These are phyloP conservation scores for Catamblyrhynchus diadema DNA, from an alignment of 2,797 vertebrate genomes.

Conservation along the genomic window DNA sequence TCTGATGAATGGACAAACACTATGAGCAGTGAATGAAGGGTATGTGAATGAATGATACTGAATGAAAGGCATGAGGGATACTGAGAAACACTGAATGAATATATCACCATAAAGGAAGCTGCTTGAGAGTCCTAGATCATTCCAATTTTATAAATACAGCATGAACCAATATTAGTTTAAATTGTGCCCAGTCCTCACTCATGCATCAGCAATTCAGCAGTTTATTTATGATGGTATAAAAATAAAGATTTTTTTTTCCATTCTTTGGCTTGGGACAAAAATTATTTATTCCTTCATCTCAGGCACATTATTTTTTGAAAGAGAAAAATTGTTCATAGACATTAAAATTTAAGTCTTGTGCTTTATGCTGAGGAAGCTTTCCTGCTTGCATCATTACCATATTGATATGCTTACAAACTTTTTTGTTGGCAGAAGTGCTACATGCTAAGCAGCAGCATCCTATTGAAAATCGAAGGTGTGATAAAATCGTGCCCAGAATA, in stretches of 20 bases:
- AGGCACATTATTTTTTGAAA: neutral
- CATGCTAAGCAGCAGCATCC: neutral
- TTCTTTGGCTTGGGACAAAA: neutral
- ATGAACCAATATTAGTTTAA: neutral
- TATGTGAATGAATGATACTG: neutral
- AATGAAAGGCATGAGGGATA: neutral
- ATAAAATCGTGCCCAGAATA: neutral
- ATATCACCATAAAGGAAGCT: neutral
- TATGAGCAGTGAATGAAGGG: neutral
- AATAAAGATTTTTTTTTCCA: neutral
- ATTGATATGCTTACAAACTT: neutral
- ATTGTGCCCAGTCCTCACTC: neutral
- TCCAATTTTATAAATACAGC: neutral
- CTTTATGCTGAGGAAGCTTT: slow-evolving; percentile 1
- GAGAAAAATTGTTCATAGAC: neutral
- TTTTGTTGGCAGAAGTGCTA: neutral
- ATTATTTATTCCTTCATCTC: neutral
- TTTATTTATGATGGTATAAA: neutral
- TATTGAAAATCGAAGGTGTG: neutral
- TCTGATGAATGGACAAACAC: neutral
- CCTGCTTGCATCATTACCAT: neutral
- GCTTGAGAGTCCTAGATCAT: neutral
- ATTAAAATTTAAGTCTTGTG: neutral
- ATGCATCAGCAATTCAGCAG: neutral
- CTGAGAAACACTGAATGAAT: neutral